Conservation (phyloP, 1,140 invertebrate species). For the Ylistrum balloti region DNA sequence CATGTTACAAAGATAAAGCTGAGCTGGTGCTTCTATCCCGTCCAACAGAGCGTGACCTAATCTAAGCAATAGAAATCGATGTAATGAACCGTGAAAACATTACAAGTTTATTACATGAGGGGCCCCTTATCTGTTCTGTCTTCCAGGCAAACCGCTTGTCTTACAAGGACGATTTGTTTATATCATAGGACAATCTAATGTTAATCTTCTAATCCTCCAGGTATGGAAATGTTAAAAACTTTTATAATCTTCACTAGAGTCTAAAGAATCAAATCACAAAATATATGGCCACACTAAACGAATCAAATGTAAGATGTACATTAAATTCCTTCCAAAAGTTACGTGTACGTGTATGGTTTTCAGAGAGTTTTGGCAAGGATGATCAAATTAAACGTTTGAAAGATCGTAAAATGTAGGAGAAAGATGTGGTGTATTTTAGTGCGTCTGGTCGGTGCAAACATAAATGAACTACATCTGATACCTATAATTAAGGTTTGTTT, state of each 20-base stretch:
- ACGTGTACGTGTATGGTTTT: background rate
- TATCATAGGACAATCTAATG: background rate
- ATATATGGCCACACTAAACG: background rate
- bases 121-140: background rate
- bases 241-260: background rate
- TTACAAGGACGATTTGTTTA: background rate
- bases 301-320: background rate
- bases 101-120: background rate
- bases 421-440: too few relatives aligned
- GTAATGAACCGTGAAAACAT: background rate
- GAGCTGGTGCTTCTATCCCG: too few relatives aligned
- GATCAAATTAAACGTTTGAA: too few relatives aligned
- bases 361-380: too few relatives aligned
- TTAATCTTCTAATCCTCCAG: background rate
- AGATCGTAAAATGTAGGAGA: too few relatives aligned
- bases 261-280: background rate
- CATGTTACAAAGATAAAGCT: too few relatives aligned
- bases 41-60: background rate
- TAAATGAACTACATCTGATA: too few relatives aligned
- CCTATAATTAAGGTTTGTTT: too few relatives aligned
- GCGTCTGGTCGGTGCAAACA: too few relatives aligned
- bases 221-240: background rate
- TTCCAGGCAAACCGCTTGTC: background rate
- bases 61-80: background rate
- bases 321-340: background rate